Conservation (phyloP, 2,113 vertebrate species). For the Machaerirhynchus nigripectus region DNA sequence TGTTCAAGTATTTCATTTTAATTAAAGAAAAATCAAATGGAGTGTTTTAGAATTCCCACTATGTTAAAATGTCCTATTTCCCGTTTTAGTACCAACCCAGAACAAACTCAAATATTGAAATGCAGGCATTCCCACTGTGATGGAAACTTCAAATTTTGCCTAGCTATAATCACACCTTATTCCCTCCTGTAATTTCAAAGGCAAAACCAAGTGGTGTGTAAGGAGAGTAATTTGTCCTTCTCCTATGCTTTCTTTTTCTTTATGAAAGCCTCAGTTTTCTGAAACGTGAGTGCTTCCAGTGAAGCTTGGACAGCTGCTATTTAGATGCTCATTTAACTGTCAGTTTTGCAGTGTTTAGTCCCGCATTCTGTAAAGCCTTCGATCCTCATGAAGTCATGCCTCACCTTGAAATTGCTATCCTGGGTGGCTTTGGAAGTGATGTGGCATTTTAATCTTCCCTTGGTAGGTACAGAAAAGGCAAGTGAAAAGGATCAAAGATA, state of each 20-base stretch:
- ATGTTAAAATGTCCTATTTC: background rate
- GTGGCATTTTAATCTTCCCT: background rate
- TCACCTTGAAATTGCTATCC: background rate
- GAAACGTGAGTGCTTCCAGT: background rate
- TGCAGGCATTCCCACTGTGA: background rate
- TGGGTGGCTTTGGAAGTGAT: background rate
- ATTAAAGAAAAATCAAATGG: background rate
- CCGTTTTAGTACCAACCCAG: background rate
- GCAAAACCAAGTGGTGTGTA: background rate
- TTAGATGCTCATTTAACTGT: background rate
- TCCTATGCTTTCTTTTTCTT: background rate
- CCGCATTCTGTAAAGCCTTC: background rate
- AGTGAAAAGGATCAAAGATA: background rate
- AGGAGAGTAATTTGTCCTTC: background rate
- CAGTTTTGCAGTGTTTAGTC: background rate
- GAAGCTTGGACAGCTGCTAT: background rate
- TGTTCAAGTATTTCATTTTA: background rate
- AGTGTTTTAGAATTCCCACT: background rate
- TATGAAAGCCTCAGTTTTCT: background rate
- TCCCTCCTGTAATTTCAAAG: background rate
- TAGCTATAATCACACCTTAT: background rate
- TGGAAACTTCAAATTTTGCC: background rate
- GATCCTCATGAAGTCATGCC: background rate
- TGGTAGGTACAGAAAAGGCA: background rate
- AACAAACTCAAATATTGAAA: slow-evolving; percentile 4